phyloP scores from a whole-genome alignment of 2,797 vertebrate genomes.

The Liasis olivaceus region DNA sequence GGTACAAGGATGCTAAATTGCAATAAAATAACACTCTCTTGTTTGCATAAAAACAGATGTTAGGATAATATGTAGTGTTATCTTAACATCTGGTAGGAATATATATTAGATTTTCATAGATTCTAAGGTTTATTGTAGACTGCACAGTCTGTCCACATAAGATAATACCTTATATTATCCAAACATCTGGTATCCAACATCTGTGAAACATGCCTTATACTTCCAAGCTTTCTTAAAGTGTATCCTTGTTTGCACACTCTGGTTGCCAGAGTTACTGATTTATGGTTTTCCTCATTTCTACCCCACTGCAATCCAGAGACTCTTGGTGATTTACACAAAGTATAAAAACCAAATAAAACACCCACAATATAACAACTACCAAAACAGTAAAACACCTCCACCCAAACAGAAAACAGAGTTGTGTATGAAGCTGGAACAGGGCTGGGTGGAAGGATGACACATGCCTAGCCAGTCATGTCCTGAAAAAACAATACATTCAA shows the following conservation, averaged over 20 bases:
- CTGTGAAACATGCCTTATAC: background rate
- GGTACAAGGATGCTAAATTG: background rate
- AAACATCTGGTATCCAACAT: background rate
- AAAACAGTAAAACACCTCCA: background rate
- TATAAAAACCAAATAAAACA: background rate
- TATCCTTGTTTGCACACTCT: background rate
- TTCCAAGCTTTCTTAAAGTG: background rate
- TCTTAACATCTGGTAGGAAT: background rate
- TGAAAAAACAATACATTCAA: background rate
- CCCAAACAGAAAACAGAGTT: background rate
- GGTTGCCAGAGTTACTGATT: background rate
- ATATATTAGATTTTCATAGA: background rate
- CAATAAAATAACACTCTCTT: background rate
- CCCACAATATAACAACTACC: background rate
- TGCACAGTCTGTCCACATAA: background rate
- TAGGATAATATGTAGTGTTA: background rate
- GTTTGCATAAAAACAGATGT: background rate
- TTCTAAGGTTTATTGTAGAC: background rate
- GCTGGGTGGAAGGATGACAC: background rate
- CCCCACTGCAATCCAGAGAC: background rate
- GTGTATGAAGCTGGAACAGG: background rate
- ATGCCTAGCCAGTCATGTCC: background rate
- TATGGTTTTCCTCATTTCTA: background rate
- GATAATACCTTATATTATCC: background rate
- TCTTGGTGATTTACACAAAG: background rate